Evolutionary conservation across 2,888 invertebrate species (phyloP), one percentile per base, ranked within the genome.

Genomic region (Archaeoteleia sp.): DNA sequence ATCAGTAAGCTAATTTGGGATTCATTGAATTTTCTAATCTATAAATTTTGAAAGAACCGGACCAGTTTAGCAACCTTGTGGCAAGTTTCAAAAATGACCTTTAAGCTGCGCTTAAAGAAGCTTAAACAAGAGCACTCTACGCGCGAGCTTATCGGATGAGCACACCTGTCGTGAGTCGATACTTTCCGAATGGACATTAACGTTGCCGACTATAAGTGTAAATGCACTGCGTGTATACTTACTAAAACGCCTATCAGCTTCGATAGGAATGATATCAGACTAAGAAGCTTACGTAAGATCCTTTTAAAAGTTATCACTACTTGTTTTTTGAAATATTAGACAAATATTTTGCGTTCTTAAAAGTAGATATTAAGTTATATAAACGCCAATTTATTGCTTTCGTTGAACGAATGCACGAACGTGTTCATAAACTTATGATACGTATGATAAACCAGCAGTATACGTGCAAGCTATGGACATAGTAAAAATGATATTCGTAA

Each of bases 131-230:
- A 43, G 58, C 63, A 32, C 60, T 49, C 23, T 30, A 53, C 48
- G 54, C 51, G 30, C 53, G 35, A 55, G 66, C 68, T 71, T 73
- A 73, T 73, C 73, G 68, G 57, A 66, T 53, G 40, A 53, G 48
- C 60, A 57, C 73, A 71, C 70, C 71, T 70, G 71, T 63, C 66
- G 58, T 57, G 35, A 66, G 60, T 62, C 66, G 58, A 48, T 66
- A 49, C 63, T 63, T 63, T 63, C 63, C 63, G 63, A 51, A 63
- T 20, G 54, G 54, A 54, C 45, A 46, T 62, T n/a, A n/a, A n/a
- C 46, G 27, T 30, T 46, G 37, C 15, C 39, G 30, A 25, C 46
- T 61, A 39, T 61, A 14, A 39, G 42, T 62, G 34, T 48, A 51
- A 62, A 62, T 62, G 32, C 48, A 12, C 29, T 40, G 48, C 54